Evolutionary conservation across 2,113 vertebrate species (phyloP).

Genomic region (Emydocephalus ijimae): DNA sequence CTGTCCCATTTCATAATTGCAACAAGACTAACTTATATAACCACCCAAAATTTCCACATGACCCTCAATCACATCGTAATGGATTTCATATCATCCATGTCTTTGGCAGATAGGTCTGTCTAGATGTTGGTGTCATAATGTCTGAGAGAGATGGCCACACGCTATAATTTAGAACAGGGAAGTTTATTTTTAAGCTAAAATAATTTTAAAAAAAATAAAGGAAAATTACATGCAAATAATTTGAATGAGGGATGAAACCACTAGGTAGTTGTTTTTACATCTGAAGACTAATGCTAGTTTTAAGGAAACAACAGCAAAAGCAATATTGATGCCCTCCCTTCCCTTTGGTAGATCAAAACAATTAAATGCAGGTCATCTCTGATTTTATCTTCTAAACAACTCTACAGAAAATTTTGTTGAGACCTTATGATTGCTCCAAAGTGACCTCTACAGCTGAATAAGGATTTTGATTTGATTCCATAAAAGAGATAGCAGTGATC

Average conservation of each 20-base stretch:
- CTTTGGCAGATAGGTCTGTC: not conserved
- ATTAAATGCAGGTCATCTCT: not conserved
- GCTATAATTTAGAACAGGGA: not conserved
- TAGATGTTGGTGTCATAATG: not conserved
- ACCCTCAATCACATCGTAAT: not conserved
- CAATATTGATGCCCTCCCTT: not conserved
- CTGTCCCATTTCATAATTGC: not conserved
- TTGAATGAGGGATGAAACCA: not conserved
- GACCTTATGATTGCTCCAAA: not conserved
- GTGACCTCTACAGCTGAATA: not conserved
- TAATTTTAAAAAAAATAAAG: not conserved
- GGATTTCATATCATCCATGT: not conserved
- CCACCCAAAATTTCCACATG: not conserved
- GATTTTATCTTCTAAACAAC: not conserved
- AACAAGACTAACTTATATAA: not conserved
- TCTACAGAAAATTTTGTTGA: not conserved
- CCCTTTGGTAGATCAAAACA: not conserved
- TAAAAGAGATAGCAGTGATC: not conserved
- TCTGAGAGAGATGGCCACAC: not conserved
- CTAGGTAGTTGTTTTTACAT: not conserved
- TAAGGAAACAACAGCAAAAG: not conserved
- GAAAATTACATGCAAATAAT: not conserved
- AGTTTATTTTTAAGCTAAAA: not conserved
- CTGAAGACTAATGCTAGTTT: not conserved
- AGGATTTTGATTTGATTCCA: not conserved